Evolutionary conservation across 2,113 vertebrate genomes (phyloP), one percentile per base, ranked within the genome.

Genomic region (Pseudorhombus dupliciocellatus): DNA sequence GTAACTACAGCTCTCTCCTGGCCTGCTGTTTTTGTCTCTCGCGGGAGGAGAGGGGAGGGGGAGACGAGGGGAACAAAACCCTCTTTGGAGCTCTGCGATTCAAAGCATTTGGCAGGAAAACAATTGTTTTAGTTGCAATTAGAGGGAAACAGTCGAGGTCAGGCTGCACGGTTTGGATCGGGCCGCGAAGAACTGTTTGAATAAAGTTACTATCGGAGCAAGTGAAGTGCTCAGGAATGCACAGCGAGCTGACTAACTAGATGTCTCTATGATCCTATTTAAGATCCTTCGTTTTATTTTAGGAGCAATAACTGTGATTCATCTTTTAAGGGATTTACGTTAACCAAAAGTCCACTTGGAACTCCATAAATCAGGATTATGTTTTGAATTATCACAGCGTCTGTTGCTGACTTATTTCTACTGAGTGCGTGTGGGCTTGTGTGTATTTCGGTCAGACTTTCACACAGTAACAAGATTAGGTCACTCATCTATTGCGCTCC

Each of bases 71-170:
- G 15, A 10, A 34, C 24, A 15, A 64, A 26, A 70, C 59, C 34
- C 4, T 64, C 60, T 71, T 69, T 22, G 56, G 73, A 77, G 26
- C 20, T 9, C 28, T 34, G 50, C 65, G 81, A 65, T 72, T 75
- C 57, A 70, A 26, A 73, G 73, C 15, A 3, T 77, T 86, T 80
- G 76, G 78, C 65, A 61, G 60, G 24, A 66, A 26, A 75, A 75
- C 74, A 74, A 76, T 78, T 80, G 62, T 57, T 76, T 79, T 60
- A 25, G 66, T 42, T 24, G 59, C 59, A 80, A 74, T 78, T 65
- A 22, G 68, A 80, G 69, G 16, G 44, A 71, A 70, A 71, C 77
- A 37, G 54, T 70, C 61, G 58, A 44, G 63, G 76, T 80, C 61
- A 70, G 18, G 31, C 44, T 50, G 42, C 4, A 15, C 34, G 63